phyloP scores from a whole-genome alignment of 2,113 vertebrate species.

The Elachura formosa region DNA sequence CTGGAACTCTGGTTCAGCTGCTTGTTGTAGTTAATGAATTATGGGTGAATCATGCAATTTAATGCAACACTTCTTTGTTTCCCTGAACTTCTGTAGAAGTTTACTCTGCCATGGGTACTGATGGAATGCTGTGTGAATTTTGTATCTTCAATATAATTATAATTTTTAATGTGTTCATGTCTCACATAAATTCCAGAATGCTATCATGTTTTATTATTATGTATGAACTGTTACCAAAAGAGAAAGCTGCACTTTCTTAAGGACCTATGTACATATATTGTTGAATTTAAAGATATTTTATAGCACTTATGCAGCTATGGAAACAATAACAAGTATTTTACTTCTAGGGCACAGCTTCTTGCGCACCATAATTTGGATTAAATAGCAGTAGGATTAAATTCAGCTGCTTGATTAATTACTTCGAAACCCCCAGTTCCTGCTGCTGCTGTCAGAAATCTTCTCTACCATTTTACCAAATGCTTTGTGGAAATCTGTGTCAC shows the following conservation, averaged over 20 bases:
- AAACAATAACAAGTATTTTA: neutral
- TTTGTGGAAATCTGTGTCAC: neutral
- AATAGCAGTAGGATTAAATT: neutral
- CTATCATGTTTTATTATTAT: neutral
- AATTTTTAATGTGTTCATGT: neutral
- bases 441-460: neutral
- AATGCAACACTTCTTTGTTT: neutral
- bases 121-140: neutral
- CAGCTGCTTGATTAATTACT: neutral
- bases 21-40: neutral
- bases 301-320: neutral
- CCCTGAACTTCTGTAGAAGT: neutral
- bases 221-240: neutral
- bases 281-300: neutral
- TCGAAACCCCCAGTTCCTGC: rapidly evolving
- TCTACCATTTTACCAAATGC: neutral
- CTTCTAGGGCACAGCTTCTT: neutral
- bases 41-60: neutral
- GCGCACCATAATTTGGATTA: neutral
- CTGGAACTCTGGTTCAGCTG: neutral
- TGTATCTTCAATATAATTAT: neutral
- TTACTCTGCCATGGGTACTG: neutral
- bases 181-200: neutral
- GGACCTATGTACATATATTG: neutral
- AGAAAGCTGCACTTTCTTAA: neutral